Evolutionary conservation across 2,113 vertebrate genomes (phyloP).

Genomic region (Phaetusa simplex): DNA sequence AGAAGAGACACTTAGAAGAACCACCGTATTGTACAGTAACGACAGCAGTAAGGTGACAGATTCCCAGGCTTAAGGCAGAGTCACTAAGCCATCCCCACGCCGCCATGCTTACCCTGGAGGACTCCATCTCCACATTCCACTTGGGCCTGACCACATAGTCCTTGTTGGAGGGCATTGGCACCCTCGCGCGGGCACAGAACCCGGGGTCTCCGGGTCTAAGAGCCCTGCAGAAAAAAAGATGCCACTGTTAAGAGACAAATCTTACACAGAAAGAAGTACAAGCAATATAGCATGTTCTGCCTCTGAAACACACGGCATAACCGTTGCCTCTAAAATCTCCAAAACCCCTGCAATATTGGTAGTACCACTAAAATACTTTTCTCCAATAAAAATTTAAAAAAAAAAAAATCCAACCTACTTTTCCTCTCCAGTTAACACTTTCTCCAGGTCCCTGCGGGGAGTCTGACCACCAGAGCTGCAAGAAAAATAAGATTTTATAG

Average conservation of each 20-base stretch:
- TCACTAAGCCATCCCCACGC: not conserved
- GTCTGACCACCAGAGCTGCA: slow-evolving; percentile 94
- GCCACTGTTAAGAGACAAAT: not conserved
- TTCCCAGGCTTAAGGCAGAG: not conserved
- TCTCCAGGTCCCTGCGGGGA: slow-evolving; percentile 94
- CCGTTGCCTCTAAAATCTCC: not conserved
- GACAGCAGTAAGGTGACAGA: not conserved
- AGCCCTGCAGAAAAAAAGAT: slow-evolving; percentile 75
- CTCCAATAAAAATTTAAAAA: not conserved
- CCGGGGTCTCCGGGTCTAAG: slow-evolving; percentile 94
- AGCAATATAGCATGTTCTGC: not conserved
- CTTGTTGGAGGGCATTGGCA: slow-evolving; percentile 98
- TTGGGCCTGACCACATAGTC: slow-evolving; percentile 98
- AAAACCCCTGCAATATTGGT: not conserved
- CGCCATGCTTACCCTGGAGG: slow-evolving; percentile 84
- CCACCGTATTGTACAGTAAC: not conserved
- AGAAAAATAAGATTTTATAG: not conserved
- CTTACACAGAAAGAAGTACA: not conserved
- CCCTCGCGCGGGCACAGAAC: slow-evolving; percentile 93
- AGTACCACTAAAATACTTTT: not conserved
- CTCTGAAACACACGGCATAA: not conserved
- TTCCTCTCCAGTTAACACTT: slow-evolving; percentile 95
- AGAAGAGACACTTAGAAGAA: not conserved
- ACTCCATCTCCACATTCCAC: slow-evolving; percentile 95
- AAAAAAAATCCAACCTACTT: slow-evolving; percentile 80